Conservation (phyloP, 2,888 invertebrate species). For the Drosophila mettleri region DNA sequence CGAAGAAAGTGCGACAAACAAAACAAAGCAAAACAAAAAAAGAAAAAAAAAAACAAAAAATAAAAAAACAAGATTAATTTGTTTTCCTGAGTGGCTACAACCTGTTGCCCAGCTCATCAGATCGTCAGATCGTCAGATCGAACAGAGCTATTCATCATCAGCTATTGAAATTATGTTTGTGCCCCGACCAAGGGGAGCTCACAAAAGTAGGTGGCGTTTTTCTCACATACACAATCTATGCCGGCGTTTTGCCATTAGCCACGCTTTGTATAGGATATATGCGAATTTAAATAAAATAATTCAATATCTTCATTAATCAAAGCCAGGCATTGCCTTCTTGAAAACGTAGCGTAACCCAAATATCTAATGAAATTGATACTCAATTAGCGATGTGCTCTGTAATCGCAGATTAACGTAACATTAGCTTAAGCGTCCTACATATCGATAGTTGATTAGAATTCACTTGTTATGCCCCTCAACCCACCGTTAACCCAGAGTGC, state of each 20-base stretch:
- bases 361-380: conserved; percentile 47
- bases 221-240: conserved; percentile 67
- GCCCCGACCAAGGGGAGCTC: conserved; percentile 27
- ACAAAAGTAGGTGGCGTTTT: conserved; percentile 72
- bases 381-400: conserved; percentile 8
- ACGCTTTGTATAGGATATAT: conserved; percentile 75
- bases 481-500: not conserved
- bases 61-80: conserved; percentile 72
- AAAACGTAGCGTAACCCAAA: conserved; percentile 59
- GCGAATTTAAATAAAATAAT: conserved; percentile 80
- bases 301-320: conserved; percentile 74
- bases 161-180: conserved; percentile 38
- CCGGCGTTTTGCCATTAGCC: conserved; percentile 73
- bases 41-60: conserved; percentile 56
- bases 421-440: not conserved
- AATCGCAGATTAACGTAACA: not conserved
- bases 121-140: conserved; percentile 52
- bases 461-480: not conserved
- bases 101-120: conserved; percentile 66
- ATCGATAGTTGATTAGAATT: conserved; percentile 1
- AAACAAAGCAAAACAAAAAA: conserved; percentile 7
- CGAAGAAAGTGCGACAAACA: conserved; percentile 64
- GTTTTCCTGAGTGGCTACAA: conserved; percentile 70
- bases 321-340: conserved; percentile 44
- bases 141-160: conserved; percentile 58